Evolutionary conservation across 2,888 invertebrate genomes (phyloP), one percentile per base, ranked within the genome.

Genomic region (Eristalinus aeneus): DNA sequence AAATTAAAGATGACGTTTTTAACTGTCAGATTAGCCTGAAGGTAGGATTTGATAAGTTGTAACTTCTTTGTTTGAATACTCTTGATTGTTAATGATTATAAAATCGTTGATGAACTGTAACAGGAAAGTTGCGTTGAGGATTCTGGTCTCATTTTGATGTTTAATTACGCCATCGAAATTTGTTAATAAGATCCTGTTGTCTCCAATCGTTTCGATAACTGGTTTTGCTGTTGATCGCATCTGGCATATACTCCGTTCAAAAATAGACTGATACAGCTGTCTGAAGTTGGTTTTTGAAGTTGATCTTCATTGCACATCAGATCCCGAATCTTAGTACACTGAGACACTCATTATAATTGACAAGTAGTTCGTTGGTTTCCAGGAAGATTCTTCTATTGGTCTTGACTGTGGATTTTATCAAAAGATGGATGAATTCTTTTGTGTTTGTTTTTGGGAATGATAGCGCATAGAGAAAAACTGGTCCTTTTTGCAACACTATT

Each of bases 221-320:
- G 34, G 10, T 63, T 63, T 63, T 20, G 34, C 22, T 63, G 63
- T 16, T 63, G 23, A 39, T 63, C 63, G 34, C 63, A 63, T 36
- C 12, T 22, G 63, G 63, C 63, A 36, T 11, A 10, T n/a, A 16
- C 16, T 63, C 39, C 36, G 20, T 12, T 63, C 8, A 39, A 10
- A 20, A 63, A 11, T 31, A 31, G 61, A 4, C 27, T 61, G 11
- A 61, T 31, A 11, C 32, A 61, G 31, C 31, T 27, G 61, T 31
- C 61, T 61, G 61, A n/a, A 12, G 61, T 16, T 23, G 31, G 12
- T 32, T 61, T 61, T 31, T 23, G 23, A 32, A 61, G 31, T 9
- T 61, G 23, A 12, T 61, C 31, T 5, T 61, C 27, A 11, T 31
- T 27, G 61, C 61, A 61, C 10, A 61, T 61, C 31, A 61, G 3